These are phyloP conservation scores for Oryzias dopingdopingensis DNA, from an alignment of 2,797 vertebrate species.

Conservation along the genomic window DNA sequence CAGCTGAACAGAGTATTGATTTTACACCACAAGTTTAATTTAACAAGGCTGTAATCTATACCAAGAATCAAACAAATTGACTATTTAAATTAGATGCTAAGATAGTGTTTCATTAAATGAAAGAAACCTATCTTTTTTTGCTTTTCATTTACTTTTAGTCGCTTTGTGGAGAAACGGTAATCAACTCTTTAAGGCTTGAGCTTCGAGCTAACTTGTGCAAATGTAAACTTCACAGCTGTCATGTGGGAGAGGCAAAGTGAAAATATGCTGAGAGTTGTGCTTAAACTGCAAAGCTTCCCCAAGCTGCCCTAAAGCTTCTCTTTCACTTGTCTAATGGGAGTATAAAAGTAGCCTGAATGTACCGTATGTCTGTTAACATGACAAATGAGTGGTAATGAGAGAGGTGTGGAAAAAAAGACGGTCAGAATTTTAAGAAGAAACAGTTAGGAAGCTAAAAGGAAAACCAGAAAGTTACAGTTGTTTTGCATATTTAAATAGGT, in stretches of 20 bases:
- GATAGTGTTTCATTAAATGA: not conserved
- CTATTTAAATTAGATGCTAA: not conserved
- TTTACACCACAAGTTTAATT: slow-evolving; percentile 1
- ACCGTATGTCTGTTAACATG: slow-evolving; percentile 15
- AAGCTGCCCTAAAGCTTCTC: slow-evolving; percentile 39
- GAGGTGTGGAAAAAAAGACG: not conserved
- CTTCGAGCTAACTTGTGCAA: slow-evolving; percentile 8
- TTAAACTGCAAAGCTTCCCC: slow-evolving; percentile 41
- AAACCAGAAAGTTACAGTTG: not conserved
- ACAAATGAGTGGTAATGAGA: slow-evolving; percentile 9
- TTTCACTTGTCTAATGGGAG: slow-evolving; percentile 52
- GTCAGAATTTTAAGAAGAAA: not conserved
- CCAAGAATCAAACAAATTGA: not conserved
- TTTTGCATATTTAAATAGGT: not conserved
- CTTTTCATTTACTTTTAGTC: slow-evolving; percentile 5
- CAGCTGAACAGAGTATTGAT: slow-evolving; percentile 1
- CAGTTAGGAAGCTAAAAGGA: not conserved
- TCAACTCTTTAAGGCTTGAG: slow-evolving; percentile 11
- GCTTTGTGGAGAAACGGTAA: slow-evolving; percentile 8
- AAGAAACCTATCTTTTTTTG: slow-evolving; percentile 5
- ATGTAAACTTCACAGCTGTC: slow-evolving; percentile 36
- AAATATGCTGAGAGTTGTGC: slow-evolving; percentile 52
- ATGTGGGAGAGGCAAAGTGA: slow-evolving; percentile 38
- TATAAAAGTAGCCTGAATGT: slow-evolving; percentile 43
- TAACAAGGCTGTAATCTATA: slow-evolving; percentile 2